Percentiles rank a stretch among this genome's conserved stretches.
These are phyloP conservation scores for Hydrozoanthus gracilis DNA, from an alignment of 92 coral and sea anemone species.

Conservation along the genomic window DNA sequence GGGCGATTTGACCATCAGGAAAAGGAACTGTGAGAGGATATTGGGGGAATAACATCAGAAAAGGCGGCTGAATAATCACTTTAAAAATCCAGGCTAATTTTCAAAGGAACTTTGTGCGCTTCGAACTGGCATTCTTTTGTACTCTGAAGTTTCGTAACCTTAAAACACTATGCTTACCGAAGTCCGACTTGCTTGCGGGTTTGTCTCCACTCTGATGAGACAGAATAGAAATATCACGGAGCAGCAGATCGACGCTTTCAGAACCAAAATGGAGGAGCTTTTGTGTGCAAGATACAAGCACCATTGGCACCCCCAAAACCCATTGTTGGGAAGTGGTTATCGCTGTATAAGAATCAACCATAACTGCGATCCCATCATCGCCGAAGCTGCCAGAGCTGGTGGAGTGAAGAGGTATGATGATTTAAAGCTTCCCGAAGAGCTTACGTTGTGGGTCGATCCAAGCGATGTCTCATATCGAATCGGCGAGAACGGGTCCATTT, in stretches of 20 bases:
- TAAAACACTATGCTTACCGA: conserved; percentile 77
- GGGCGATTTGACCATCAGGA: conserved; percentile 22
- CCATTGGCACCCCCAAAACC: conserved; percentile 99
- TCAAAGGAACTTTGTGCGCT: conserved; percentile 3
- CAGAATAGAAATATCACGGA: conserved; percentile 75
- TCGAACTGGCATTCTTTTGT: conserved; percentile 31
- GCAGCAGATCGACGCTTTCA: conserved; percentile 78
- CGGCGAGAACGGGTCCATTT: conserved; percentile 98
- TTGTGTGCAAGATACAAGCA: conserved; percentile 93
- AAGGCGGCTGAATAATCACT: not conserved
- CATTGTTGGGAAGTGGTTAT: conserved; percentile 98
- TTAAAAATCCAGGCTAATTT: conserved; percentile 4
- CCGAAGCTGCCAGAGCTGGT: conserved; percentile 82
- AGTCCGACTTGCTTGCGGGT: conserved; percentile 93
- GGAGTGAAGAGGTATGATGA: conserved; percentile 79
- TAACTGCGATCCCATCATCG: conserved; percentile 84
- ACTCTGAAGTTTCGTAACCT: conserved; percentile 55
- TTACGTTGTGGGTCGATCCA: conserved; percentile 98
- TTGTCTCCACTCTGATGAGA: conserved; percentile 77
- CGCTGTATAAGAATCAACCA: conserved; percentile 98
- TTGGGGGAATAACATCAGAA: not conserved
- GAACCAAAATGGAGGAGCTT: conserved; percentile 92
- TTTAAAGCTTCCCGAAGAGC: conserved; percentile 85
- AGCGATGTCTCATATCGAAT: conserved; percentile 95
- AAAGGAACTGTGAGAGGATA: conserved; percentile 2